Evolutionary conservation across 2,888 invertebrate genomes (phyloP).

Genomic region (Sympetrum striolatum): DNA sequence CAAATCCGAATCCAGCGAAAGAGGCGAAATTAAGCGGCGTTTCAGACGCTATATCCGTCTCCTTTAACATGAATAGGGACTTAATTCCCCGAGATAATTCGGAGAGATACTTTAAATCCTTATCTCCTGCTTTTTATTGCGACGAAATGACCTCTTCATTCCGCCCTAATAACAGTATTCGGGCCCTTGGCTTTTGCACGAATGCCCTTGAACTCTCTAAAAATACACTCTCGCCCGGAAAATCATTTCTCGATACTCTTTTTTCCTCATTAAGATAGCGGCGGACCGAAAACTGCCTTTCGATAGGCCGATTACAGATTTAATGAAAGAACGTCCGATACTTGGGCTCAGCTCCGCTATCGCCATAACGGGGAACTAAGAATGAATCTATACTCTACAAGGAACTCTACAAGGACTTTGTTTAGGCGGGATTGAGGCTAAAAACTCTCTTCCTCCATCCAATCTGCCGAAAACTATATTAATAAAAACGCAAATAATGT

Average conservation of each 20-base stretch:
- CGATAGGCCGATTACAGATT: neutral
- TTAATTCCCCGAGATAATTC: neutral
- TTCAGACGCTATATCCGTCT: neutral
- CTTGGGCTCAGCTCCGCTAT: neutral
- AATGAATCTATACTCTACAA: too few relatives aligned
- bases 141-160: neutral
- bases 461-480: too few relatives aligned
- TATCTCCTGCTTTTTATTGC: neutral
- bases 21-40: too few relatives aligned
- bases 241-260: neutral
- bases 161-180: neutral
- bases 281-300: neutral
- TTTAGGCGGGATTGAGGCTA: too few relatives aligned
- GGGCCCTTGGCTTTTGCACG: neutral
- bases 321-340: neutral
- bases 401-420: too few relatives aligned
- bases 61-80: neutral
- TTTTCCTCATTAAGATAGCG: neutral
- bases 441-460: too few relatives aligned
- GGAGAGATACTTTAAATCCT: neutral
- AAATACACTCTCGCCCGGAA: neutral
- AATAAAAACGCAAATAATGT: too few relatives aligned
- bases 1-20: too few relatives aligned
- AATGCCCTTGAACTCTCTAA: neutral
- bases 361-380: neutral